Evolutionary conservation across 2,113 vertebrate genomes (phyloP), one percentile per base, ranked within the genome.

Genomic region (Podarcis raffonei): DNA sequence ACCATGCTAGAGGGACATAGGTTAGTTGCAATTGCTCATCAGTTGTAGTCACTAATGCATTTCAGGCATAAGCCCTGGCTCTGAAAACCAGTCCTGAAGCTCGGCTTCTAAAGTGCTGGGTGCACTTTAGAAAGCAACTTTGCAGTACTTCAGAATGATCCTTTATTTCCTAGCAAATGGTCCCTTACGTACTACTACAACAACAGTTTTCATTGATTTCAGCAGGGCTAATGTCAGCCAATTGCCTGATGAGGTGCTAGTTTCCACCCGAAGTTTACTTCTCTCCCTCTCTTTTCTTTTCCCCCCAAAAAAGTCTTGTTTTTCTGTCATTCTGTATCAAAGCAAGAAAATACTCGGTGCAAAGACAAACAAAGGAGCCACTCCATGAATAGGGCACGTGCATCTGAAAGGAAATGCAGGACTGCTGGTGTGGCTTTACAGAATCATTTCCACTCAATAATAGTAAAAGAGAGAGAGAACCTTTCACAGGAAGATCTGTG

Each of bases 401-500:
- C 22, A 89, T 95, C 91, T 95, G 95, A 94, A 96, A 92, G 91
- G 91, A 95, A 92, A 92, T 81, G 87, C 84, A 92, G 93, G 92
- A 91, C 91, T 92, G 93, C 89, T 91, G 91, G 91, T 94, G 94
- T 91, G 91, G 91, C 94, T 94, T 95, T 91, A 95, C 87, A 89
- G 94, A 94, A 92, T 95, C 30, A 94, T 96, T 97, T 96, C 85
- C 93, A 90, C 93, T 94, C 87, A 74, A 62, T 76, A 62, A 62
- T 62, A 62, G 18, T 62, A 62, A 62, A 62, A 62, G 94, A 90
- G 90, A 89, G 76, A 53, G 77, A 90, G 87, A 87, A 87, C 75
- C 92, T 96, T 96, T 94, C 87, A 92, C 96, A 95, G 89, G 93
- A 92, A 92, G 93, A 91, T 95, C 93, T 97, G 97, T 97, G 97